Evolutionary conservation across 53 echinoderm and acorn worm species (phyloP).

Genomic region (Crossaster papposus): DNA sequence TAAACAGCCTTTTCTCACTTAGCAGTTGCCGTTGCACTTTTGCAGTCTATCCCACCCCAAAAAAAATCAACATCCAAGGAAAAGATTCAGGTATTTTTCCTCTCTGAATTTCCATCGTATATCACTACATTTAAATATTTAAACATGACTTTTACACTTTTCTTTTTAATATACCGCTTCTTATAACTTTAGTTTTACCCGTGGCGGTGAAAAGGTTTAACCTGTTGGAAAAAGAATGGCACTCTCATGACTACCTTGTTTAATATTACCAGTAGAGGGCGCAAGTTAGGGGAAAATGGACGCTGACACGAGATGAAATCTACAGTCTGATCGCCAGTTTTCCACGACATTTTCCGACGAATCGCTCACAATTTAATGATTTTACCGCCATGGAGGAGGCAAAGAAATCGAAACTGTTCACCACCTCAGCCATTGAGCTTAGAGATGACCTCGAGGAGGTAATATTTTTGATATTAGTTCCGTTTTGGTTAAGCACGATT

Average conservation of each 20-base stretch:
- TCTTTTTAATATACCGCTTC: no score
- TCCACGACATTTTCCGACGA: not conserved
- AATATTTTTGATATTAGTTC: not conserved
- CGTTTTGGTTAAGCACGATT: slow-evolving; percentile 20
- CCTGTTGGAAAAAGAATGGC: slow-evolving; percentile 49
- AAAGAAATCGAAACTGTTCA: slow-evolving; percentile 81
- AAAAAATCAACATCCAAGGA: no score
- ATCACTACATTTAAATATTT: no score
- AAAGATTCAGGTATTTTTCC: no score
- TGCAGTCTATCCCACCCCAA: no score
- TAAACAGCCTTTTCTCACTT: no score
- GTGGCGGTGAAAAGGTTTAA: no score
- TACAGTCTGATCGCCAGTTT: slow-evolving; percentile 2
- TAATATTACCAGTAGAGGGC: slow-evolving; percentile 25
- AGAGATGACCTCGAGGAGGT: slow-evolving; percentile 92
- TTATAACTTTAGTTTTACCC: no score
- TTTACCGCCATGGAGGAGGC: slow-evolving; percentile 68
- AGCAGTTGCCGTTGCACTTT: no score
- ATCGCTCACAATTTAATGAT: slow-evolving; percentile 7
- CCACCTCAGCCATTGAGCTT: slow-evolving; percentile 64
- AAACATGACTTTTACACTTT: no score
- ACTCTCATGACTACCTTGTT: not conserved
- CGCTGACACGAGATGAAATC: slow-evolving; percentile 40
- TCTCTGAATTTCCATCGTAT: no score
- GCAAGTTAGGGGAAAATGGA: slow-evolving; percentile 60